These are phyloP conservation scores for Phrynosoma platyrhinos DNA, from an alignment of 2,113 vertebrate species.

Conservation along the genomic window DNA sequence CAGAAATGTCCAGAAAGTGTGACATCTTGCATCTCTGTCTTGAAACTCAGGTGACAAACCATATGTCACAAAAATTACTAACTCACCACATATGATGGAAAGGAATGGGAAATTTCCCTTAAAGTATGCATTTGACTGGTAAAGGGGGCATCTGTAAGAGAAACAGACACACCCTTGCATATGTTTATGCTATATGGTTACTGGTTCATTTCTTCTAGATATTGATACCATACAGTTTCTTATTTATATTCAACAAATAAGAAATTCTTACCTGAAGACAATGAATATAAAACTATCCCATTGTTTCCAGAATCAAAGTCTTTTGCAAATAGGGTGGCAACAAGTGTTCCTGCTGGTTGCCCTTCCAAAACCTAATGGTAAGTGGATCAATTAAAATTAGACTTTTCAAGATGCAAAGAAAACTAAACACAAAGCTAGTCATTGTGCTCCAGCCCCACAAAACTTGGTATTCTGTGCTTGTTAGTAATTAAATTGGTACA, in stretches of 20 bases:
- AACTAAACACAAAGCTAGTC: constrained; percentile 13
- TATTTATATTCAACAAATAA: neutral
- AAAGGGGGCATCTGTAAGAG: neutral
- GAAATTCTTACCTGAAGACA: constrained; percentile 81
- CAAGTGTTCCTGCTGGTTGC: constrained; percentile 80
- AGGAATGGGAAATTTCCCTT: neutral
- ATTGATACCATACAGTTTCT: neutral
- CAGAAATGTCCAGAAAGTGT: neutral
- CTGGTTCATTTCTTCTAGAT: neutral
- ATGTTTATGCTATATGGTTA: neutral
- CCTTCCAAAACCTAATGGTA: constrained; percentile 85
- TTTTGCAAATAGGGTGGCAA: constrained; percentile 89
- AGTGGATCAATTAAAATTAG: constrained; percentile 52
- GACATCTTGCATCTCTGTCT: neutral
- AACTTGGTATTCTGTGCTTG: neutral
- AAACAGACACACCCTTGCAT: neutral
- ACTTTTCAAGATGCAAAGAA: neutral
- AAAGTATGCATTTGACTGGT: neutral
- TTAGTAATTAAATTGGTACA: neutral
- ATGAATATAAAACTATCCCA: constrained; percentile 82
- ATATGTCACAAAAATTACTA: neutral
- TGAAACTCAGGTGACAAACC: neutral
- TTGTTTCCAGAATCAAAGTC: constrained; percentile 89
- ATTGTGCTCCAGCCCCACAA: neutral
- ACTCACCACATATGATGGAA: neutral